These are phyloP conservation scores for Tokudaia muenninki DNA, from an alignment of 2,797 vertebrate species.

Conservation along the genomic window DNA sequence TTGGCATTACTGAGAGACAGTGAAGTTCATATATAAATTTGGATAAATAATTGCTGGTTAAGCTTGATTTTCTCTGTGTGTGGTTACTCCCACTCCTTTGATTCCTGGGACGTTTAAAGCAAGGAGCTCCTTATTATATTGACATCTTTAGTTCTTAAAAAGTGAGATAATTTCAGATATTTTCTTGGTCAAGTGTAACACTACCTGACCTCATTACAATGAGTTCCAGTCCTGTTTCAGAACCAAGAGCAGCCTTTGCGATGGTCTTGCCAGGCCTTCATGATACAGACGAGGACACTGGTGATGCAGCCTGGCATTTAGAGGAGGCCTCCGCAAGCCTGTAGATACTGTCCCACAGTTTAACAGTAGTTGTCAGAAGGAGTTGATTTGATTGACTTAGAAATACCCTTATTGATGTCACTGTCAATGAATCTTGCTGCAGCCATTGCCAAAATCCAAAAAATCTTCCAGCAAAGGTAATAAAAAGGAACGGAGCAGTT, in stretches of 20 bases:
- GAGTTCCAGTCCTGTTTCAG: background rate
- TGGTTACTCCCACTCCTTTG: background rate
- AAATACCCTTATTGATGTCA: background rate
- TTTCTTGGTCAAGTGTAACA: background rate
- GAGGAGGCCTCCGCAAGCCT: constrained; percentile 2
- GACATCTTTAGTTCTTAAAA: constrained; percentile 14
- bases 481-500: constrained; percentile 91
- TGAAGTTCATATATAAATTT: constrained; percentile 54
- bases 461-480: constrained; percentile 89
- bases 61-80: constrained; percentile 20
- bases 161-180: background rate
- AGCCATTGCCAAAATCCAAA: constrained; percentile 91
- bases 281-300: background rate
- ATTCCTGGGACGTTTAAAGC: background rate
- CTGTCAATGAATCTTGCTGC: constrained; percentile 71
- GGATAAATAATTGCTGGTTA: background rate
- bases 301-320: background rate
- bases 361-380: background rate
- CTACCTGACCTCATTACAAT: background rate
- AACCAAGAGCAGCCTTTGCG: background rate
- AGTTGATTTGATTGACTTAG: constrained; percentile 24
- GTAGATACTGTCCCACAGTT: constrained; percentile 29
- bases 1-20: constrained; percentile 52
- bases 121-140: constrained; percentile 1
- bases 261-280: constrained; percentile 38